phyloP scores from a whole-genome alignment of 1,140 invertebrate genomes.

The Paralvinella palmiformis region DNA sequence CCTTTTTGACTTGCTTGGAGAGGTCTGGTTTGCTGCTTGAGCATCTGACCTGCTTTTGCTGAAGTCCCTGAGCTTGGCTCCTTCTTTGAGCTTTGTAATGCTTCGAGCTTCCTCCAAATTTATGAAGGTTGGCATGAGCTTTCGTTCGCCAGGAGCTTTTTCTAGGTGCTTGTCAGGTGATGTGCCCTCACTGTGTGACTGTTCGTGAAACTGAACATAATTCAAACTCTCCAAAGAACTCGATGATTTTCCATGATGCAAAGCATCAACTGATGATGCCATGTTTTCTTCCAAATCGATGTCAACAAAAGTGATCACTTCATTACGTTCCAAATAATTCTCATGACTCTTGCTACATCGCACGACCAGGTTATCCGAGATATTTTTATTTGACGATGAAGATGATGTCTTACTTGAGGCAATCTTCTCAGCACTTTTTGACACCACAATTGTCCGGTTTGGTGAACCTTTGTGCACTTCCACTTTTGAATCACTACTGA shows the following conservation, averaged over 20 bases:
- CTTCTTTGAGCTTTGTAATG: neutral
- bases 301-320: conserved; percentile 42
- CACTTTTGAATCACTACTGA: neutral
- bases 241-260: conserved; percentile 67
- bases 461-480: neutral
- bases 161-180: conserved; percentile 57
- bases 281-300: conserved; percentile 83
- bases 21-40: neutral
- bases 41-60: neutral
- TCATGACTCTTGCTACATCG: conserved; percentile 47
- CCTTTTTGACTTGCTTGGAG: neutral
- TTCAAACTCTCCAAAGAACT: conserved; percentile 21
- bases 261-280: conserved; percentile 82
- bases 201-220: conserved; percentile 51
- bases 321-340: conserved; percentile 37
- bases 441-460: neutral
- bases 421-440: conserved; percentile 2
- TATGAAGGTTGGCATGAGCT: conserved; percentile 60
- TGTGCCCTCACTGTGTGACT: conserved; percentile 50
- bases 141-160: conserved; percentile 44
- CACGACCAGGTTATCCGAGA: conserved; percentile 27
- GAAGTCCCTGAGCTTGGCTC: too few species aligned
- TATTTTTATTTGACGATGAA: too few species aligned
- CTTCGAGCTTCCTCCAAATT: conserved; percentile 29
- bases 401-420: neutral